These are phyloP conservation scores for Ornithoptera priamus DNA, from an alignment of 2,888 invertebrate genomes.

Conservation along the genomic window DNA sequence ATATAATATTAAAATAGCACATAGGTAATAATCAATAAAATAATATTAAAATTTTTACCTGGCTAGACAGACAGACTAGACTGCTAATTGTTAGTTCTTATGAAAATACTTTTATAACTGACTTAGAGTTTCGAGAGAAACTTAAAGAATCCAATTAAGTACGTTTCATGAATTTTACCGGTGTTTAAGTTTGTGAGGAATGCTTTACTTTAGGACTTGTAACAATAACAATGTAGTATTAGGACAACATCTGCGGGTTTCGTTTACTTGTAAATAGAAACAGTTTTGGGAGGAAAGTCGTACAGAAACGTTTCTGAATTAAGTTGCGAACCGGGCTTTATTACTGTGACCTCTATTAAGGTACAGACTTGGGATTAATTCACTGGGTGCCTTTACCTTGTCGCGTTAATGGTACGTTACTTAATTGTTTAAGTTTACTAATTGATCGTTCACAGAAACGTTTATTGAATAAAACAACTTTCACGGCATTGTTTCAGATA, in stretches of 20 bases:
- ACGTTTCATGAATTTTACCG: no score
- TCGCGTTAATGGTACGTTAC: constrained; percentile 1
- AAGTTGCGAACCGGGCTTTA: constrained; percentile 9
- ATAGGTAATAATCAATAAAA: no score
- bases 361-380: constrained; percentile 14
- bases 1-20: no score
- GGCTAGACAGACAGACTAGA: no score
- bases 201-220: no score
- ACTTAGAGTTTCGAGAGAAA: no score
- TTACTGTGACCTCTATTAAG: constrained; percentile 6
- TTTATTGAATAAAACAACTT: constrained; percentile 21
- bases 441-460: constrained; percentile 10
- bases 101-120: no score
- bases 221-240: no score
- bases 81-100: no score
- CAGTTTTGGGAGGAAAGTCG: constrained; percentile 9
- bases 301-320: constrained; percentile 15
- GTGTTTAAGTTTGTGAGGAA: no score
- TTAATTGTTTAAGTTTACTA: constrained; percentile 22
- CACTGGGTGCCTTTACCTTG: constrained; percentile 6
- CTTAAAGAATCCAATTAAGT: no score
- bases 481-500: constrained; percentile 12
- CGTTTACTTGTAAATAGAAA: background rate
- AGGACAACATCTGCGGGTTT: background rate
- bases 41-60: no score